A percentile compares a stretch with the other conserved stretches of the same genome.
Conservation (phyloP, 2,797 vertebrate genomes). For the Loris lydekkerianus region DNA sequence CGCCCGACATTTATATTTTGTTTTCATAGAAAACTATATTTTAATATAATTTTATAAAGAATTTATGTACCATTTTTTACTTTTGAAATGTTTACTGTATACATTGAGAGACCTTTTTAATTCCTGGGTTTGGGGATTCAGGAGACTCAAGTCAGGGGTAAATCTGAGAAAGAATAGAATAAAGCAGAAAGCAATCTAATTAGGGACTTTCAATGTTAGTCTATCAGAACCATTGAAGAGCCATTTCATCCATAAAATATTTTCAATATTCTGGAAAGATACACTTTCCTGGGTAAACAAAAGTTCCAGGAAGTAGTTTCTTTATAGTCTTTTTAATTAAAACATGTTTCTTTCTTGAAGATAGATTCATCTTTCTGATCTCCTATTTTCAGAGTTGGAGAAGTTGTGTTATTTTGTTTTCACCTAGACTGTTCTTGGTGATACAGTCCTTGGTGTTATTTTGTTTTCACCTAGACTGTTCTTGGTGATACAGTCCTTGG, state of each 20-base stretch:
- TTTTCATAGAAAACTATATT: background rate
- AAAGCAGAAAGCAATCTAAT: background rate
- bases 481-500: background rate
- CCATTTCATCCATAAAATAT: background rate
- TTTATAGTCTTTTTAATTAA: conserved; percentile 34
- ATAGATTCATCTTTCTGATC: background rate
- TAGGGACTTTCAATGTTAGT: background rate
- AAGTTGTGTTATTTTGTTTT: conserved; percentile 9
- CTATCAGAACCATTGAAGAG: background rate
- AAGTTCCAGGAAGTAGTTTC: background rate
- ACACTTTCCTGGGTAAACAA: background rate
- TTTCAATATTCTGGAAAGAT: background rate
- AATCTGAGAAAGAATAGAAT: conserved; percentile 12
- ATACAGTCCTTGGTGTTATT: background rate
- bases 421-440: conserved; percentile 4
- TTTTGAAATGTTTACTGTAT: background rate
- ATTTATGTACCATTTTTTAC: background rate
- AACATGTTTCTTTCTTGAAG: conserved; percentile 54
- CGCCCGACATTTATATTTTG: background rate
- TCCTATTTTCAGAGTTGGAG: background rate
- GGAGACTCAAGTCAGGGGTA: conserved; percentile 18
- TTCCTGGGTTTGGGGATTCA: background rate
- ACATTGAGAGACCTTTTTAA: background rate
- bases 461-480: conserved; percentile 18
- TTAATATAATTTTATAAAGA: background rate